Percentiles rank a stretch among this genome's conserved stretches.
Conservation (phyloP, 2,888 invertebrate genomes). For the Bedellia somnulentella region DNA sequence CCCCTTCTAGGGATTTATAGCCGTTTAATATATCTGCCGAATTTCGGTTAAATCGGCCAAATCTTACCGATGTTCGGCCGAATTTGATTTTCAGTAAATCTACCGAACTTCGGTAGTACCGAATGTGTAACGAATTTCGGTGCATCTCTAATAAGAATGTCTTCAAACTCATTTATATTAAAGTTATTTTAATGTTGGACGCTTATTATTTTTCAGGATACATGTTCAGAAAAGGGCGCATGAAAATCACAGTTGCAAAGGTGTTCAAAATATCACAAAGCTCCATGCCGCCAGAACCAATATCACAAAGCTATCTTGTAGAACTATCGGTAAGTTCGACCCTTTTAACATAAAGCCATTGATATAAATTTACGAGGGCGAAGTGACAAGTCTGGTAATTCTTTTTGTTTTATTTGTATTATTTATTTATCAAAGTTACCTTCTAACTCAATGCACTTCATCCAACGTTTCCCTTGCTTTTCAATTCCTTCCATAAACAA, state of each 20-base stretch:
- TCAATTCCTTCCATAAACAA: conserved; percentile 4
- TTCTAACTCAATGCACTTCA: conserved; percentile 5
- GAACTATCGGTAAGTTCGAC: conserved; percentile 80
- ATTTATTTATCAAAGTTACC: conserved; percentile 4
- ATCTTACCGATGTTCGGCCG: too few species aligned
- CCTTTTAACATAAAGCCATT: too few species aligned
- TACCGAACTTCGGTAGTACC: too few species aligned
- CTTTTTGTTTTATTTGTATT: neutral
- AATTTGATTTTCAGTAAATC: too few species aligned
- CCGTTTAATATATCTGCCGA: too few species aligned
- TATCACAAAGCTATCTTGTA: conserved; percentile 91
- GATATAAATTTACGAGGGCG: too few species aligned
- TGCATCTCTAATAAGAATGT: too few species aligned
- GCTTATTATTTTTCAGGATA: conserved; percentile 54
- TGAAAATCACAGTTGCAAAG: conserved; percentile 96
- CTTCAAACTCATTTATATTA: too few species aligned
- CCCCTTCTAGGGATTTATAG: too few species aligned
- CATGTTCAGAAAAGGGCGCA: conserved; percentile 94
- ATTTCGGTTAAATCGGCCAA: too few species aligned
- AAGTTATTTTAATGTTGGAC: conserved; percentile 2
- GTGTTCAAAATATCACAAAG: conserved; percentile 78
- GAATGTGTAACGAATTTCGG: too few species aligned
- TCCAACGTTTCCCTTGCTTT: conserved; percentile 5
- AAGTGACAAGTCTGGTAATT: conserved; percentile 3
- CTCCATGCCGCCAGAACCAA: conserved; percentile 78